phyloP scores from a whole-genome alignment of 2,113 vertebrate genomes.

The Mobula hypostoma region DNA sequence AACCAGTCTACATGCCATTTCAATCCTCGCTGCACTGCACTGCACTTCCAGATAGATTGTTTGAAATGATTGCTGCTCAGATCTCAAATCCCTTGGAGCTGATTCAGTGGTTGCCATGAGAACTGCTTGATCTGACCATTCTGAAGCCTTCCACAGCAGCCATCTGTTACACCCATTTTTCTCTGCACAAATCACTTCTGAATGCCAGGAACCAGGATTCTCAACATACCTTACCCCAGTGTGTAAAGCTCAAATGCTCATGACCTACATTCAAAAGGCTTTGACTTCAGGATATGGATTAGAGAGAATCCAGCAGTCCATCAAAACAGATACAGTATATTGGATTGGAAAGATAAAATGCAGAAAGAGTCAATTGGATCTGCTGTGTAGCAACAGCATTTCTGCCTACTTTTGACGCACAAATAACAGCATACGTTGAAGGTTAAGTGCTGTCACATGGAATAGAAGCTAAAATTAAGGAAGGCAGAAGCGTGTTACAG shows the following conservation, averaged over 20 bases:
- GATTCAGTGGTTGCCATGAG: conserved; percentile 86
- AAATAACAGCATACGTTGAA: conserved; percentile 31
- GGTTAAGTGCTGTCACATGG: conserved; percentile 32
- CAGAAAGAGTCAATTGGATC: not conserved
- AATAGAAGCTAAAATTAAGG: conserved; percentile 35
- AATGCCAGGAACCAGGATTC: conserved; percentile 62
- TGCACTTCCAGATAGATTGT: conserved; percentile 72
- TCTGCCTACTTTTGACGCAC: conserved; percentile 11
- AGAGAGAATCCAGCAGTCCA: conserved; percentile 18
- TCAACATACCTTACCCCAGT: conserved; percentile 69
- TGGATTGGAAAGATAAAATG: conserved; percentile 26
- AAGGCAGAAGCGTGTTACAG: conserved; percentile 28
- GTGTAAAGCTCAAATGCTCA: conserved; percentile 44
- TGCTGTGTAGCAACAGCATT: not conserved
- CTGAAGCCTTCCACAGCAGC: conserved; percentile 85
- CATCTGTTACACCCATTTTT: conserved; percentile 97
- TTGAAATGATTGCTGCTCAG: conserved; percentile 74
- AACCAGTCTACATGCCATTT: conserved; percentile 33
- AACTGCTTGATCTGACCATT: conserved; percentile 83
- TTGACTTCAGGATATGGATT: conserved; percentile 4
- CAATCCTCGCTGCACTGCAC: conserved; percentile 17
- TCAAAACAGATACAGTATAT: not conserved
- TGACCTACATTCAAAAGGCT: conserved; percentile 33
- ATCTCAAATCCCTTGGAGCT: conserved; percentile 82
- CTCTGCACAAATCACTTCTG: conserved; percentile 71